Base-by-base conservation (phyloP, 1,140 invertebrate genomes). In the Drosophila lini region DNA sequence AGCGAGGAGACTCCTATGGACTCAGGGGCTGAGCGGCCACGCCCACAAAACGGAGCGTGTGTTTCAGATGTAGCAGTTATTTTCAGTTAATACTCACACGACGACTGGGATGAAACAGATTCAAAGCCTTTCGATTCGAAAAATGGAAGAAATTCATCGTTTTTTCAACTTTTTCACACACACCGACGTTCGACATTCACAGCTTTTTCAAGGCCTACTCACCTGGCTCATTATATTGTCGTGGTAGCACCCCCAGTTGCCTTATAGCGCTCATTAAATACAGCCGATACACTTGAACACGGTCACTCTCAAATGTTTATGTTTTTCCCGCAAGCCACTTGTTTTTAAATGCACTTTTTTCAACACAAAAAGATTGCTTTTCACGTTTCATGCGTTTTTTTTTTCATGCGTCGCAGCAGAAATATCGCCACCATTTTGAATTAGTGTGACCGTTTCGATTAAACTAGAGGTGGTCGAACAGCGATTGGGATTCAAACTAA, bases 191-290 rank as follows among this genome's bases (percentile, higher is more conserved):
- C 84, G 65, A 91, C 79, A 78, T 69, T 80, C 78, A 86, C 85
- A 83, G 76, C 70, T 89, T 91, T 91, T 90, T 90, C 85, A 90
- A 89, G 84, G 84, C 84, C 85, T 83, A 90, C 91, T 92, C 77
- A 92, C 91, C 91, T 92, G 91, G 86, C 80, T 92, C 91, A 92
- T 92, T 86, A 92, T 92, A 92, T 89, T 81, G 81, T 91, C 77
- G 80, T 90, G 74, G 80, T 80, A 77, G 85, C 62, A 91, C 75
- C 80, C 68, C 44, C 19, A 74, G 85, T 88, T 91, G 85, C 81
- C 82, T 80, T 91, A 57, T 74, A 79, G 86, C 75, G 85, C 74
- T 83, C 90, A 91, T 91, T 89, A 91, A 91, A 91, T 78, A 89
- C 67, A 56, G 80, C 69, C 58, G 80, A 78, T 83, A 64, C 82